Evolutionary conservation across 2,797 vertebrate genomes (phyloP).

Genomic region (Sparidentex hasta): DNA sequence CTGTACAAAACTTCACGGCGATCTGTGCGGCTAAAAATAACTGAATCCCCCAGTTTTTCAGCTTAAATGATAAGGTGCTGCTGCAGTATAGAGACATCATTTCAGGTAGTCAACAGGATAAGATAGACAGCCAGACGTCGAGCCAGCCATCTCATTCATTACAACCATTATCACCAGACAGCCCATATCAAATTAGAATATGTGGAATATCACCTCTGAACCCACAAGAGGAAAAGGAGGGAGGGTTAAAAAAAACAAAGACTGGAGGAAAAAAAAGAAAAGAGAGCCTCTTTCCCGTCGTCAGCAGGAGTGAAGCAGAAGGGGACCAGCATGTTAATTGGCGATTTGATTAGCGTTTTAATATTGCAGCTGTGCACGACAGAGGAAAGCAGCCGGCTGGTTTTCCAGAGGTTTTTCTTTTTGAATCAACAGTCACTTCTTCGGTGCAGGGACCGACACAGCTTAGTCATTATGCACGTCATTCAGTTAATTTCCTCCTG

Average conservation of each 20-base stretch:
- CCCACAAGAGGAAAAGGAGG: constrained; percentile 24
- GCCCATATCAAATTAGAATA: constrained; percentile 62
- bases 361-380: constrained; percentile 83
- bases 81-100: constrained; percentile 30
- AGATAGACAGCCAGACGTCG: constrained; percentile 38
- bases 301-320: constrained; percentile 78
- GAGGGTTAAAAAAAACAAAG: constrained; percentile 50
- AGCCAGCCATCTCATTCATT: constrained; percentile 59
- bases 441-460: not conserved
- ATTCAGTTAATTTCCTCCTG: constrained; percentile 37
- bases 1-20: not conserved
- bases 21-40: not conserved
- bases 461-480: constrained; percentile 23
- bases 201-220: constrained; percentile 61
- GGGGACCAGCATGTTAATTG: constrained; percentile 82
- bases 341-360: constrained; percentile 84
- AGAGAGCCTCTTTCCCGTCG: constrained; percentile 59
- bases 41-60: not conserved
- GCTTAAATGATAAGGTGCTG: not conserved
- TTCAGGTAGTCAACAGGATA: constrained; percentile 25
- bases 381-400: constrained; percentile 48
- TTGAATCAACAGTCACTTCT: constrained; percentile 47
- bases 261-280: constrained; percentile 25
- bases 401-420: constrained; percentile 39
- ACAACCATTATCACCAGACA: constrained; percentile 52